Evolutionary conservation across 2,888 invertebrate species (phyloP).

Genomic region (Empis stercorea): DNA sequence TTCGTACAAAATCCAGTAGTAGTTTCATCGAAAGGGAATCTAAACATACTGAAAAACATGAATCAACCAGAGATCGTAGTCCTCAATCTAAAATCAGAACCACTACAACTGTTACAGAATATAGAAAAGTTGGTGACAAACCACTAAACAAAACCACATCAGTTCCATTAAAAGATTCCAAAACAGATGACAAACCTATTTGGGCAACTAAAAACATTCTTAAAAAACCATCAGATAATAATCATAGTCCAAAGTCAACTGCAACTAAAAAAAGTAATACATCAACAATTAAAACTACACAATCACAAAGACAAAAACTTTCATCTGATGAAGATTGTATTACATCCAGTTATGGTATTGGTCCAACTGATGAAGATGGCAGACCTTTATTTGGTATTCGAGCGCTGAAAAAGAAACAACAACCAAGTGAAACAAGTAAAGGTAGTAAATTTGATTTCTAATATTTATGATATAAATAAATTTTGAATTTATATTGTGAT

Average conservation of each 20-base stretch:
- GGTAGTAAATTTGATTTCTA: too few species aligned
- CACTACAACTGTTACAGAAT: slow-evolving; percentile 14
- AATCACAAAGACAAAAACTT: slow-evolving; percentile 25
- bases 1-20: slow-evolving; percentile 6
- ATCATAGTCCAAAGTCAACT: slow-evolving; percentile 10
- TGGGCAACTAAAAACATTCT: slow-evolving; percentile 49
- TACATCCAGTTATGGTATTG: slow-evolving; percentile 70
- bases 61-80: slow-evolving; percentile 19
- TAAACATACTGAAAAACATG: slow-evolving; percentile 10
- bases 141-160: slow-evolving; percentile 31
- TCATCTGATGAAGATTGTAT: slow-evolving; percentile 47
- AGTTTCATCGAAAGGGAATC: slow-evolving; percentile 14
- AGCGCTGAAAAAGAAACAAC: slow-evolving; percentile 49
- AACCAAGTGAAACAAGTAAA: slow-evolving; percentile 49
- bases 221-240: slow-evolving; percentile 39
- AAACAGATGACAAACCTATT: slow-evolving; percentile 43
- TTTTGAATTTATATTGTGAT: slow-evolving; percentile 7
- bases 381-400: slow-evolving; percentile 65
- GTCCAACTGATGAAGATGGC: slow-evolving; percentile 69
- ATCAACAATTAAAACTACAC: slow-evolving; percentile 28
- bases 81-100: slow-evolving; percentile 31
- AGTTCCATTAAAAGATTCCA: slow-evolving; percentile 19
- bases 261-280: slow-evolving; percentile 25
- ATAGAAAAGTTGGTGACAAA: slow-evolving; percentile 18
- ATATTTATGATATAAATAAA: too few species aligned